These are phyloP conservation scores for Cacatua alba DNA, from an alignment of 2,113 vertebrate species.

Conservation along the genomic window DNA sequence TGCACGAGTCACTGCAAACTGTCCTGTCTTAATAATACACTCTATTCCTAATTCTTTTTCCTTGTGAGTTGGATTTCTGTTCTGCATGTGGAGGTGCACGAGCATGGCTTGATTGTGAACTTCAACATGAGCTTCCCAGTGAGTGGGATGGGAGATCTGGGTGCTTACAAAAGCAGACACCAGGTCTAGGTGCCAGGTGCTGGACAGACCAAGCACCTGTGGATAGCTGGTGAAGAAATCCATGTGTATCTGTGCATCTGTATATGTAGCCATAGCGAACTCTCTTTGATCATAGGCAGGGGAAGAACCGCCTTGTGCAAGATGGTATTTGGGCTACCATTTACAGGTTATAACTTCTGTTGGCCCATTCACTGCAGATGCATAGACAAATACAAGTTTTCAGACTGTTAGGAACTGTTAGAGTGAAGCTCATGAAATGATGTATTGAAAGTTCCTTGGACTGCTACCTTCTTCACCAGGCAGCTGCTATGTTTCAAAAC, in stretches of 20 bases:
- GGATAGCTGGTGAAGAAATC: not conserved
- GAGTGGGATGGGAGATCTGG: not conserved
- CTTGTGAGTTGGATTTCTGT: not conserved
- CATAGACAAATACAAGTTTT: not conserved
- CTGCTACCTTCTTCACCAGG: not conserved
- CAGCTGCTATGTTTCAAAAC: not conserved
- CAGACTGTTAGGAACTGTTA: not conserved
- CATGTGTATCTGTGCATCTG: not conserved
- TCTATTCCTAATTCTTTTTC: not conserved
- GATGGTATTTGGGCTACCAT: not conserved
- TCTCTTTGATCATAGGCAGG: not conserved
- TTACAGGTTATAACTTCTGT: not conserved
- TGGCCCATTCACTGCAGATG: not conserved
- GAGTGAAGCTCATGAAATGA: not conserved
- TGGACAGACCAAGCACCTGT: not conserved
- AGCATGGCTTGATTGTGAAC: not conserved
- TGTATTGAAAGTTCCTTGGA: not conserved
- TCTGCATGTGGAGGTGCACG: not conserved
- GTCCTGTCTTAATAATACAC: not conserved
- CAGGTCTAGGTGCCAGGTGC: not conserved
- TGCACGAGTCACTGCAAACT: not conserved
- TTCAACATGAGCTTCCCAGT: not conserved
- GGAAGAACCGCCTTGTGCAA: not conserved
- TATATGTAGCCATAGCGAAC: rapidly evolving
- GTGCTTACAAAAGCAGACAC: not conserved